Evolutionary conservation across 2,888 invertebrate species (phyloP), one percentile per base, ranked within the genome.

Genomic region (Microchrysa polita): DNA sequence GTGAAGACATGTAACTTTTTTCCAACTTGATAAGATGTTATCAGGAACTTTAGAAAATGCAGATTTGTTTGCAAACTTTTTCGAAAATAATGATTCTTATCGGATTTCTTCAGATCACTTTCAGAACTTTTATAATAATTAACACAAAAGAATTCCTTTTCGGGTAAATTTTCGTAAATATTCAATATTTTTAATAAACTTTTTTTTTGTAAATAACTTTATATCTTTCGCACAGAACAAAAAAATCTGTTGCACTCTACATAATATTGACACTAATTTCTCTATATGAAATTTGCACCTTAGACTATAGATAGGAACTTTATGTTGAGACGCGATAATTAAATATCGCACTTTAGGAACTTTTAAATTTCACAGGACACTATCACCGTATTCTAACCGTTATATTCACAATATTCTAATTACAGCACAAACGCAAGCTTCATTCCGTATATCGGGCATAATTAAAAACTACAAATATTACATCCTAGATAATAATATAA

Each of bases 261-360:
- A n/a, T n/a, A 23, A 53, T 67, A 23, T 57, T 65, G 44, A n/a
- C 42, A 52, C 52, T 72, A 59, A 60, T 55, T 53, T 73, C 1
- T 40, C 57, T 73, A n/a, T 44, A 55, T 42, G 59, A 67, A 71
- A 72, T 72, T 75, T 75, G 75, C 65, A 75, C 75, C 40, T 34
- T 34, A 34, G 2, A 34, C 7, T 34, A 2, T 48, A 40, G 60
- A 59, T 75, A 75, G 75, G 75, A 75, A 75, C 75, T 75, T 75
- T 75, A 53, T 67, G 44, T 73, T 73, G 22, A 44, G 42, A 34
- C 23, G n/a, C n/a, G 18, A 40, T 48, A 34, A 63, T 34, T 52
- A 23, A 22, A 55, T 57, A 55, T 57, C 42, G 55, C 18, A 42
- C 22, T 27, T 27, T 73, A 73, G 72, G 72, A 73, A 73, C 72